A percentile compares a stretch with the other conserved stretches of the same genome.
These are phyloP conservation scores for Agapornis roseicollis DNA, from an alignment of 2,113 vertebrate species.

Conservation along the genomic window DNA sequence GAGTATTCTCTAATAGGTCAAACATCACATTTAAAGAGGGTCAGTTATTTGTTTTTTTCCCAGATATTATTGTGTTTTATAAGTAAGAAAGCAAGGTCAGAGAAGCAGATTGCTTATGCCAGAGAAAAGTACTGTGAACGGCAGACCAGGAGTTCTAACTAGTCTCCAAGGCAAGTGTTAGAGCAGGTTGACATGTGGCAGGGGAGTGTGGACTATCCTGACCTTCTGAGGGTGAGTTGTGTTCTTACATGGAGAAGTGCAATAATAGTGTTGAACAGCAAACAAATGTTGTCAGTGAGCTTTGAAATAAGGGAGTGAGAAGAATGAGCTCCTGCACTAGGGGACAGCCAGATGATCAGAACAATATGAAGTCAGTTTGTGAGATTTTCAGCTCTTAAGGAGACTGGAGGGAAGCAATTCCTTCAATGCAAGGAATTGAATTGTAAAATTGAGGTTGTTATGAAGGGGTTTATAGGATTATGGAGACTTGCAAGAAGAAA, in stretches of 20 bases:
- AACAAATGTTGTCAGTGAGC: background rate
- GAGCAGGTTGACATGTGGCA: background rate
- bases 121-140: background rate
- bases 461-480: background rate
- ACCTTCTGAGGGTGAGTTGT: background rate
- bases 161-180: background rate
- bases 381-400: background rate
- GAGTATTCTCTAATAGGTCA: background rate
- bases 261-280: background rate
- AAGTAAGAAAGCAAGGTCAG: background rate
- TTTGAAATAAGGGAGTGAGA: conserved; percentile 13
- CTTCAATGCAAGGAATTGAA: background rate
- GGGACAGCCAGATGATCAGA: background rate
- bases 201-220: background rate
- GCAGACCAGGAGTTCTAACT: background rate
- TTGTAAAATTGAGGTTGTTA: conserved; percentile 1
- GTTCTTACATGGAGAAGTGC: background rate
- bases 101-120: background rate
- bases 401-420: background rate
- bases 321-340: background rate
- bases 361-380: background rate
- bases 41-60: background rate
- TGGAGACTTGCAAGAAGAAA: background rate
- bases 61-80: background rate
- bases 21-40: background rate